phyloP scores from a whole-genome alignment of 1,140 invertebrate species.

The Procambarus clarkii region DNA sequence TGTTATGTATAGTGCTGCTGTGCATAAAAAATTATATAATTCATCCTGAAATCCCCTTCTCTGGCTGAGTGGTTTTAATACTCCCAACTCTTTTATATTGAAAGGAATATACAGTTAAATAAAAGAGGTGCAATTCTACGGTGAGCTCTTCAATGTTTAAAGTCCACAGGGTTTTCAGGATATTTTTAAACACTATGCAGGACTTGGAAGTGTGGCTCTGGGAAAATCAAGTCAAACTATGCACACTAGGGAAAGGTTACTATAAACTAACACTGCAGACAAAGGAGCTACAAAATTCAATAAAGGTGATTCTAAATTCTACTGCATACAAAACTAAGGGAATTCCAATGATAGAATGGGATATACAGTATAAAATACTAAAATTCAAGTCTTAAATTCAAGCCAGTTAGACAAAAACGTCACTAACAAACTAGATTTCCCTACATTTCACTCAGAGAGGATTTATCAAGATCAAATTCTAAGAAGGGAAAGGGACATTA shows the following conservation, averaged over 20 bases:
- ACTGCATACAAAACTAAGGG: background rate
- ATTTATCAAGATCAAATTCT: conserved; percentile 32
- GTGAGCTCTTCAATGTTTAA: background rate
- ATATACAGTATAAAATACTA: background rate
- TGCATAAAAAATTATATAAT: background rate
- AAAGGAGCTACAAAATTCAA: background rate
- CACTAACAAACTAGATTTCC: background rate
- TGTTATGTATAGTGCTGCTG: conserved; percentile 29
- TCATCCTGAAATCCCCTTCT: conserved; percentile 51
- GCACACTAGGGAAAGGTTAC: conserved; percentile 3
- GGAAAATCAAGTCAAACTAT: background rate
- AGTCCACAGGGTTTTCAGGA: conserved; percentile 30
- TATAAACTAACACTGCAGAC: conserved; percentile 3
- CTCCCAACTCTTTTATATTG: conserved; percentile 27
- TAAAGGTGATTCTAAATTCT: background rate
- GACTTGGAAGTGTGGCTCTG: background rate
- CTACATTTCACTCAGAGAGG: conserved; percentile 1
- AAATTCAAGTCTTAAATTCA: background rate
- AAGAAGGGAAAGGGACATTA: conserved; percentile 24
- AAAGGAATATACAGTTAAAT: background rate
- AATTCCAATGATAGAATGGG: background rate
- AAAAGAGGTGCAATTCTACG: background rate
- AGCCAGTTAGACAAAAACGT: background rate
- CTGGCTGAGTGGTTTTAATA: background rate
- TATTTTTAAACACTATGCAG: conserved; percentile 4